These are phyloP conservation scores for Lutjanus campechanus DNA, from an alignment of 2,797 vertebrate genomes.

Conservation along the genomic window DNA sequence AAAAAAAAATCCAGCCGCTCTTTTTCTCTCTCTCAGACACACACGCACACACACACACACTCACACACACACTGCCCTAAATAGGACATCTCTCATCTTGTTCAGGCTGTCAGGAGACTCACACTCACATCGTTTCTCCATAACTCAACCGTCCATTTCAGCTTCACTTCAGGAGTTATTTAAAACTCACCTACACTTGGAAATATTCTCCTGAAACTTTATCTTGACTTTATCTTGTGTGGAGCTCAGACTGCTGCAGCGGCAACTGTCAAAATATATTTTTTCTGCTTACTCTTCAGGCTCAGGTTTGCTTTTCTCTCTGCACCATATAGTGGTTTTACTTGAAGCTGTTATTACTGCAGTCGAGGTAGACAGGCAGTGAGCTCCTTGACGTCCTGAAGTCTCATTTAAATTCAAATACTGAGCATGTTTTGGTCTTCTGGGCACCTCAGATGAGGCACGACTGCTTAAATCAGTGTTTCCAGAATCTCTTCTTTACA, in stretches of 20 bases:
- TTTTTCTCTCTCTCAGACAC: neutral
- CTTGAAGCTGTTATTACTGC: slow-evolving; percentile 3
- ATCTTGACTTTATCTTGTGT: slow-evolving; percentile 10
- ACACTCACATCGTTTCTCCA: slow-evolving; percentile 9
- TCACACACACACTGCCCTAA: slow-evolving; percentile 23
- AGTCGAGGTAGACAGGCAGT: neutral
- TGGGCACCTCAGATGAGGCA: neutral
- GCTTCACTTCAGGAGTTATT: slow-evolving; percentile 27
- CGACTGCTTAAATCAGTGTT: neutral
- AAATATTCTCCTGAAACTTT: slow-evolving; percentile 26
- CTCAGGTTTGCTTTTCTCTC: slow-evolving; percentile 19
- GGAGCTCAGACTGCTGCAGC: slow-evolving; percentile 25
- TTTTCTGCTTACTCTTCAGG: slow-evolving; percentile 15
- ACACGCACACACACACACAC: slow-evolving; percentile 4
- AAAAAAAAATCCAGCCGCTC: neutral
- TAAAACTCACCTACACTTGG: slow-evolving; percentile 8
- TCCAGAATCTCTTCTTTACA: neutral
- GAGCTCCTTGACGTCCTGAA: neutral
- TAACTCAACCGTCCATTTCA: neutral
- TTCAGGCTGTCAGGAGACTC: slow-evolving; percentile 30
- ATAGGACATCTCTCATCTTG: slow-evolving; percentile 41
- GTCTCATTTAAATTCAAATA: neutral
- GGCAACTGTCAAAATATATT: slow-evolving; percentile 45
- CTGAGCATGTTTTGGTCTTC: neutral
- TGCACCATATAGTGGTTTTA: slow-evolving; percentile 2